Evolutionary conservation across 2,113 vertebrate genomes (phyloP).

Genomic region (Podarcis raffonei): DNA sequence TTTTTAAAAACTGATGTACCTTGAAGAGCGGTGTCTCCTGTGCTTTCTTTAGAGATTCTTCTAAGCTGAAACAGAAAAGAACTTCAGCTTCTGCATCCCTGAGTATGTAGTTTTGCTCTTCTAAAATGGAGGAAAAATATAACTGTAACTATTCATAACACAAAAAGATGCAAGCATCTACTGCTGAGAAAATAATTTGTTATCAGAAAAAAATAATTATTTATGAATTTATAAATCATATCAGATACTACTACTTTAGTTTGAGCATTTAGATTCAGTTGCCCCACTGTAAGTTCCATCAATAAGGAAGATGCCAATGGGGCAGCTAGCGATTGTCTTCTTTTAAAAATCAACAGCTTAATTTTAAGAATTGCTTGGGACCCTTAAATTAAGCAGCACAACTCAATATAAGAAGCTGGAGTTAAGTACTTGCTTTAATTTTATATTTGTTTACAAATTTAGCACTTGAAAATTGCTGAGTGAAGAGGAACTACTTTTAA

Average conservation of each 20-base stretch:
- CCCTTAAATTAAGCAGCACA: background rate
- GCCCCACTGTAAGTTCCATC: background rate
- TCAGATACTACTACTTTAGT: background rate
- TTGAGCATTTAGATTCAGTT: background rate
- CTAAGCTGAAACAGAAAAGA: slow-evolving; percentile 93
- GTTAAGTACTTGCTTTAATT: no score
- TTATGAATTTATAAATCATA: background rate
- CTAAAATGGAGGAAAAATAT: slow-evolving; percentile 69
- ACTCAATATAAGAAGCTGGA: background rate
- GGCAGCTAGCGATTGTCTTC: background rate
- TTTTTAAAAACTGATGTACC: slow-evolving; percentile 68
- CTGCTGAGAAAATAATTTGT: background rate
- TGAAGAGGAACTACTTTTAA: background rate
- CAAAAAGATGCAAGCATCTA: accelerated
- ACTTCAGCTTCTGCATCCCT: slow-evolving; percentile 96
- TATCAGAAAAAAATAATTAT: no score
- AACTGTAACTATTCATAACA: background rate
- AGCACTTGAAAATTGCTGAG: no score
- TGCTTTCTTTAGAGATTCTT: slow-evolving; percentile 92
- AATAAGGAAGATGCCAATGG: background rate
- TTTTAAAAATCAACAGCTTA: background rate
- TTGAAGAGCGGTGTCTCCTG: slow-evolving; percentile 89
- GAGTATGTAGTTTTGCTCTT: slow-evolving; percentile 89
- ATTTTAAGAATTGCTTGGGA: background rate
- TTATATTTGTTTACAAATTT: no score